Evolutionary conservation across 1,140 invertebrate genomes (phyloP).

Genomic region (Acyrthosiphon pisum): DNA sequence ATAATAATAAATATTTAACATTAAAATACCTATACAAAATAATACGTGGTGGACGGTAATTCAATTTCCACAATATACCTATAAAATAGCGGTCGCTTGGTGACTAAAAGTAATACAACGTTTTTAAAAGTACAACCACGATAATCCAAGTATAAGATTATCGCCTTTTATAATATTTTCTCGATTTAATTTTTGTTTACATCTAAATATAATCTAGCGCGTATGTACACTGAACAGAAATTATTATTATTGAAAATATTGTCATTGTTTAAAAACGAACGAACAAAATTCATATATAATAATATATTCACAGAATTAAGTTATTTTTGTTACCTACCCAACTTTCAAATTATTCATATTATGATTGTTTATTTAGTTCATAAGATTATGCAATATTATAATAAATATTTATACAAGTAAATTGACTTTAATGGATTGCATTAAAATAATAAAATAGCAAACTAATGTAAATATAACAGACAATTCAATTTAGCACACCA

Average conservation of each 20-base stretch:
- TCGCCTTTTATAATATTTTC: background rate
- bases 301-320: background rate
- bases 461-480: background rate
- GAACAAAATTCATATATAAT: background rate
- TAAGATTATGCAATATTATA: background rate
- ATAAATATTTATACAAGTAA: conserved; percentile 2
- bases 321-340: background rate
- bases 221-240: background rate
- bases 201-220: background rate
- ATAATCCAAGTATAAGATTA: background rate
- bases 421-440: conserved; percentile 1
- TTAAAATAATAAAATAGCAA: background rate
- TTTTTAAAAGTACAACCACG: background rate
- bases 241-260: background rate
- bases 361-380: background rate
- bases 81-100: background rate
- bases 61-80: background rate
- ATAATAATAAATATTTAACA: background rate
- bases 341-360: background rate
- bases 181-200: background rate
- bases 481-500: background rate
- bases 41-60: no score
- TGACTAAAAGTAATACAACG: background rate
- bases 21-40: no score
- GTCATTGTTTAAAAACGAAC: background rate